phyloP scores from a whole-genome alignment of 1,140 invertebrate species.

The Stegodyphus dumicola region DNA sequence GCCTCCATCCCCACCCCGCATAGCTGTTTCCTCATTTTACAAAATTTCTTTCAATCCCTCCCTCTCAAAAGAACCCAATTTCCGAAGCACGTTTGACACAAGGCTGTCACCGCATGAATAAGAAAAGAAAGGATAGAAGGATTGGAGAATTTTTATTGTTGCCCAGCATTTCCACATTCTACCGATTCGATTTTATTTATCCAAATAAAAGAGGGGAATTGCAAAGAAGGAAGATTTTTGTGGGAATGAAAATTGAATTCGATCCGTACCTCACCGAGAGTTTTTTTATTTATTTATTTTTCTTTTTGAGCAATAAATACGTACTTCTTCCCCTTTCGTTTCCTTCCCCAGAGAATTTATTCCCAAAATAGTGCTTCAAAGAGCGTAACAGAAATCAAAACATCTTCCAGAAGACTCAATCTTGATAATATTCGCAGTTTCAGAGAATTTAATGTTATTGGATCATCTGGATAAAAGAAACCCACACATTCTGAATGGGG shows the following conservation, averaged over 20 bases:
- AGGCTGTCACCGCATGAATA: conserved; percentile 30
- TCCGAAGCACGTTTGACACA: conserved; percentile 33
- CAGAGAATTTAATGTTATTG: no score
- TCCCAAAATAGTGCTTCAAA: no score
- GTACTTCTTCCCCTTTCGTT: no score
- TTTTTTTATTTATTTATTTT: no score
- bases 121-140: not conserved
- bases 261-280: not conserved
- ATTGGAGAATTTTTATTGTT: conserved; percentile 21
- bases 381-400: no score
- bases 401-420: no score
- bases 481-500: no score
- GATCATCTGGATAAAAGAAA: no score
- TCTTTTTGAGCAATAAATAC: no score
- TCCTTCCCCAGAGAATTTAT: no score
- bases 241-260: conserved; percentile 26
- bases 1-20: no score
- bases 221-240: not conserved
- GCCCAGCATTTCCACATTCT: conserved; percentile 35
- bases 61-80: conserved; percentile 19
- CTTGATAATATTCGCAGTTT: no score
- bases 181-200: conserved; percentile 41
- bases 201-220: conserved; percentile 12
- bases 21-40: conserved; percentile 28
- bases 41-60: not conserved